Evolutionary conservation across 92 coral and sea anemone genomes (phyloP).

Genomic region (Umimayanthus kanabou): DNA sequence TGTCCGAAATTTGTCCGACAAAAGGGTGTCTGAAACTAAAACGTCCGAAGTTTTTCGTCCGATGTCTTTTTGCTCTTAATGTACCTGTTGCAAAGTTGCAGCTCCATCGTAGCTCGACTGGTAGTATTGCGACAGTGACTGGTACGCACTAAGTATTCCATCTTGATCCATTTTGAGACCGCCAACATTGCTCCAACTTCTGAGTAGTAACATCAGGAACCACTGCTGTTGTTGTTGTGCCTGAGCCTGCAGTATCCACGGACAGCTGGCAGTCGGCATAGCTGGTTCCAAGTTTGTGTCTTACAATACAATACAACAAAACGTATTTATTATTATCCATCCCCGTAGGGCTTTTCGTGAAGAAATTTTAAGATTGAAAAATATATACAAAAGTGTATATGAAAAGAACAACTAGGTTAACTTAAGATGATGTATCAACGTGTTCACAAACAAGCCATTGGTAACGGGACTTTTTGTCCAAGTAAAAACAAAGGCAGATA

Average conservation of each 20-base stretch:
- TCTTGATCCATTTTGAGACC: slow-evolving; percentile 40
- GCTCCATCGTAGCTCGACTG: slow-evolving; percentile 56
- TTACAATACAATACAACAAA: neutral
- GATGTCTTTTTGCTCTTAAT: no score
- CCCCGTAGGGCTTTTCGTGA: no score
- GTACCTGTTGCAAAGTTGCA: slow-evolving; percentile 51
- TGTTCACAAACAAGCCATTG: neutral
- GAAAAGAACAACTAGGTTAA: neutral
- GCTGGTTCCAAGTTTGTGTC: slow-evolving; percentile 25
- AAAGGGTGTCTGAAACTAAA: no score
- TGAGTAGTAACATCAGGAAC: slow-evolving; percentile 27
- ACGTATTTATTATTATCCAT: no score
- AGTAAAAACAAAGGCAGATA: neutral
- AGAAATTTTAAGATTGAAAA: no score
- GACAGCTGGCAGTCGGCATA: slow-evolving; percentile 24
- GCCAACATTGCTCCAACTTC: slow-evolving; percentile 2
- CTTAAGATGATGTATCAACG: neutral
- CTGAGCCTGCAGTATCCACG: slow-evolving; percentile 60
- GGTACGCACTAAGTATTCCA: slow-evolving; percentile 43
- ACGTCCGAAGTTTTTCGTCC: no score
- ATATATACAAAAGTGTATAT: no score
- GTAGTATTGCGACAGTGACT: slow-evolving; percentile 50
- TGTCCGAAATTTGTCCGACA: no score
- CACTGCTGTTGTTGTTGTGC: slow-evolving; percentile 13
- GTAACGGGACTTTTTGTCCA: no score